Conservation (phyloP, 1,140 invertebrate species). For the Vanessa tameamea region DNA sequence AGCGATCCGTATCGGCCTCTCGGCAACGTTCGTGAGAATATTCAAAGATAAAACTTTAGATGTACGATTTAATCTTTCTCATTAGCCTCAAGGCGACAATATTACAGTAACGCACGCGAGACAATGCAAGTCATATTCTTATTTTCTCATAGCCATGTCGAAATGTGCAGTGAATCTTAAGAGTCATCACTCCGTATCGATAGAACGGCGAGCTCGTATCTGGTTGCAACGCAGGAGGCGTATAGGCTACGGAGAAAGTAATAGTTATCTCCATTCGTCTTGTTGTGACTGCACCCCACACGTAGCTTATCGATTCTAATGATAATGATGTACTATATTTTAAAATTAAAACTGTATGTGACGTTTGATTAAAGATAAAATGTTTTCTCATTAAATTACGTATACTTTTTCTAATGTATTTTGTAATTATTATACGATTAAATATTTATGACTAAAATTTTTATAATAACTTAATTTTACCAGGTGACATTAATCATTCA, state of each 20-base stretch:
- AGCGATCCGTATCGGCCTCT: conserved; percentile 51
- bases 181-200: conserved; percentile 39
- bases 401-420: too few species aligned
- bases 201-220: conserved; percentile 49
- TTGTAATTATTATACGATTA: too few species aligned
- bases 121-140: conserved; percentile 19
- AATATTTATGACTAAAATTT: conserved; percentile 17
- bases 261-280: conserved; percentile 57
- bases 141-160: conserved; percentile 8
- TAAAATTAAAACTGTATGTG: not conserved
- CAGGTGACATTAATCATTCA: not conserved
- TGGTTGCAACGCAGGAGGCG: conserved; percentile 56
- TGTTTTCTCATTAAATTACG: too few species aligned
- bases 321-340: conserved; percentile 11
- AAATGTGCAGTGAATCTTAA: conserved; percentile 34
- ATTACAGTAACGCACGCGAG: conserved; percentile 20
- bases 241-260: conserved; percentile 61
- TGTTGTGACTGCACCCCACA: conserved; percentile 59
- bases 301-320: conserved; percentile 52
- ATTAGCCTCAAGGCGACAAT: conserved; percentile 49
- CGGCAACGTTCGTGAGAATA: conserved; percentile 60
- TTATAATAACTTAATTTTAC: conserved; percentile 9
- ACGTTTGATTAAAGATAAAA: not conserved
- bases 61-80: conserved; percentile 63
- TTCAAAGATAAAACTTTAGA: conserved; percentile 46